Base-by-base conservation (phyloP, 2,888 invertebrate genomes). In the Apamea sordens region DNA sequence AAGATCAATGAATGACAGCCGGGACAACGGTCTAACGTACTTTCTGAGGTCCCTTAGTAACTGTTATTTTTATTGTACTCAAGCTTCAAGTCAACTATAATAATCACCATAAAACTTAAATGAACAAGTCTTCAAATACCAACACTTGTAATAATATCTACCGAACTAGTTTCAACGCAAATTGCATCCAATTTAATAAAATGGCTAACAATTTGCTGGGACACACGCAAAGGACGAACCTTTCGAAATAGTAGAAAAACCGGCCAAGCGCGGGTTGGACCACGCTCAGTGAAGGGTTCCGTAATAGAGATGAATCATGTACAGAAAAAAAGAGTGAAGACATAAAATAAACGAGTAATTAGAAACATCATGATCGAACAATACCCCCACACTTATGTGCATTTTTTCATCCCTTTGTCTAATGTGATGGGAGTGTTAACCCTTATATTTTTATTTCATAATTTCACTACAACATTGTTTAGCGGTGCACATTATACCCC, bases 181-280 rank as follows among this genome's bases (percentile, higher is more conserved):
- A 85, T 85, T 84, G 85, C 76, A 53, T 61, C 36, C 76, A 74
- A 84, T 87, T 85, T 84, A 36, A 61, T 32, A 50, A 76, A 85
- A 85, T 87, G 68, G 72, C 73, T 28, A 13, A 5, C 88, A 73
- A 85, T 88, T 88, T 78, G 65, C 72, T 69, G 36, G 70, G 65
- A 70, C 44, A n/a, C 59, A 76, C 69, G 72, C 64, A 71, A 76
- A 85, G 76, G 76, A 72, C 76, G 18, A 56, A 64, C 63, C 41
- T 11, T 75, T 64, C 2, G n/a, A n/a, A 76, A 53, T 72, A 28
- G 71, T 41, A 59, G 47, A 73, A 76, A 80, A 50, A 61, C 7
- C 11, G 18, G 18, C 0, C 6, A 78, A 73, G 74, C 11, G 5
- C 11, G 50, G n/a, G n/a, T 21, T 8, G 5, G 41, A 5, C 32